Evolutionary conservation across 2,888 invertebrate genomes (phyloP).

Genomic region (Deilephila porcellus): DNA sequence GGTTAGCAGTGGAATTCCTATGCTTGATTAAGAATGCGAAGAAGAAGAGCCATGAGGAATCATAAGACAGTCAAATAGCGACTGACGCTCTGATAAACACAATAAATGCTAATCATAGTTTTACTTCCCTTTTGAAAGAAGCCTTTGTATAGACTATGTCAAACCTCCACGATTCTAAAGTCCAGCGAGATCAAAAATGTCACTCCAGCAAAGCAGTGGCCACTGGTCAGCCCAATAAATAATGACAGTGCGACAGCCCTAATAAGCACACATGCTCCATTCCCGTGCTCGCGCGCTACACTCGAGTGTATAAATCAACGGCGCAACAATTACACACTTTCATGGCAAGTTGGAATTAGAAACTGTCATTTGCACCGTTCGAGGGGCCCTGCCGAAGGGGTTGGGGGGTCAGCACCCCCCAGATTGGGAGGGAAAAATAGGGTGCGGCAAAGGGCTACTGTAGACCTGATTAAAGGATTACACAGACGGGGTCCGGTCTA

Average conservation of each 20-base stretch:
- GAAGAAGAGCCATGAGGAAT: no score
- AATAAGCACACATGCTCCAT: constrained; percentile 63
- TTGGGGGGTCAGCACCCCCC: constrained; percentile 53
- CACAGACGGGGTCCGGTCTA: constrained; percentile 79
- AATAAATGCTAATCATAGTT: no score
- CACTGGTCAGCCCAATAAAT: neutral
- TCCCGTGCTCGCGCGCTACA: constrained; percentile 65
- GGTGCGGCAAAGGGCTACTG: constrained; percentile 81
- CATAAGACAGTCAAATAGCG: no score
- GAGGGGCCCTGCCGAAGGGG: constrained; percentile 59
- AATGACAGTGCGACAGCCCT: constrained; percentile 47
- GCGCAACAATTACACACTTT: constrained; percentile 85
- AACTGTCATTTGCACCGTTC: constrained; percentile 86
- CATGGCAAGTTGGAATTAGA: constrained; percentile 86
- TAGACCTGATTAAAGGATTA: constrained; percentile 85
- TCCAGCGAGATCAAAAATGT: neutral
- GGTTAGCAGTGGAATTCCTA: no score
- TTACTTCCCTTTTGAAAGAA: no score
- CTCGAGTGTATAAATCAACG: constrained; percentile 83
- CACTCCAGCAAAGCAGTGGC: neutral
- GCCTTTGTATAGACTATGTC: neutral
- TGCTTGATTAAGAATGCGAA: no score
- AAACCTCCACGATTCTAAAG: no score
- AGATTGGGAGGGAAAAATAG: constrained; percentile 79
- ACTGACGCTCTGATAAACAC: no score